Percentiles rank a stretch among this genome's conserved stretches.
Evolutionary conservation across 64 coral and sea anemone genomes (phyloP).

Genomic region (Astreopora myriophthalma): DNA sequence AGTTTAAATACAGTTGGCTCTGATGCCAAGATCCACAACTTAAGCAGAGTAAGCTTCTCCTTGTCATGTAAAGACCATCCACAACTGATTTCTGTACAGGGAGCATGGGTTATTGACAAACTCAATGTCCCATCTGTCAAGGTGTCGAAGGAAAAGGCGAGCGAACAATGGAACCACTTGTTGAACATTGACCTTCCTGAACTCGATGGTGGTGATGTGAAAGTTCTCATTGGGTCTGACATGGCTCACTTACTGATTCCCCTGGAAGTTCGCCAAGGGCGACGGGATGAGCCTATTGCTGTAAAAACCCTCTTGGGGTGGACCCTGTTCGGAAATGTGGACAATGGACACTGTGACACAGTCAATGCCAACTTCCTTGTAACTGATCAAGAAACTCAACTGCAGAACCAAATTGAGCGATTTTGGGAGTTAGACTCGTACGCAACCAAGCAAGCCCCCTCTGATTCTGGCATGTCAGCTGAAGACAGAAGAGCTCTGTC

Average conservation of each 20-base stretch:
- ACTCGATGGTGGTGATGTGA: background rate
- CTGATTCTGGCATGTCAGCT: background rate
- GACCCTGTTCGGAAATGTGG: constrained; percentile 24
- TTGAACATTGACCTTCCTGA: background rate
- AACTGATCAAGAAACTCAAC: background rate
- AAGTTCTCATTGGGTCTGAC: constrained; percentile 20
- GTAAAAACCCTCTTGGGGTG: background rate
- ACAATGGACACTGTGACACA: background rate
- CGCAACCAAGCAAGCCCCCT: background rate
- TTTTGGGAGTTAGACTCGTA: constrained; percentile 46
- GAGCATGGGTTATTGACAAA: constrained; percentile 44
- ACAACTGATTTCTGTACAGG: background rate
- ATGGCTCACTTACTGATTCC: constrained; percentile 38
- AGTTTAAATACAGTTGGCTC: constrained; percentile 5
- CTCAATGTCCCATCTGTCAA: constrained; percentile 16
- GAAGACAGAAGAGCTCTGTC: constrained; percentile 24
- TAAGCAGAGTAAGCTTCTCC: background rate
- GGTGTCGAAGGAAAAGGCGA: background rate
- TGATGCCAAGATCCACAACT: background rate
- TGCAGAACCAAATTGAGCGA: constrained; percentile 21
- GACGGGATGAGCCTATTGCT: constrained; percentile 9
- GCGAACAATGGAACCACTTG: background rate
- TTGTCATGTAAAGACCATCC: constrained; percentile 11
- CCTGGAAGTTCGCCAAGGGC: constrained; percentile 33
- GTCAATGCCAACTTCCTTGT: constrained; percentile 7